These are phyloP conservation scores for Thunnus maccoyii DNA, from an alignment of 2,113 vertebrate genomes.

Conservation along the genomic window DNA sequence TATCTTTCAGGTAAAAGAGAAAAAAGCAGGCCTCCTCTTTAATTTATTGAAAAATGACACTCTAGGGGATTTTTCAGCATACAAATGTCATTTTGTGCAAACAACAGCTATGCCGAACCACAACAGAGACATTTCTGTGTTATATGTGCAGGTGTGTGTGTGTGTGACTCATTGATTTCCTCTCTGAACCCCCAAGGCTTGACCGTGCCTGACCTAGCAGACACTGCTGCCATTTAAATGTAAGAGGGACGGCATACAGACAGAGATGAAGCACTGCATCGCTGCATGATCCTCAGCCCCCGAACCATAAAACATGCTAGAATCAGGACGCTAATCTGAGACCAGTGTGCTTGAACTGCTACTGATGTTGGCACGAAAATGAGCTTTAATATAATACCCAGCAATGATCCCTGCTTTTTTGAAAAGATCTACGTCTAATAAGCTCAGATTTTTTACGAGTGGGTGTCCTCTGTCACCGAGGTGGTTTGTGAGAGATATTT, in stretches of 20 bases:
- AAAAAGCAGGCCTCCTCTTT: neutral
- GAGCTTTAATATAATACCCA: neutral
- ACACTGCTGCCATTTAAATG: slow-evolving; percentile 13
- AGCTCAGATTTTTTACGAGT: neutral
- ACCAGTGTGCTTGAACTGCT: neutral
- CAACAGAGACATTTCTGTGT: neutral
- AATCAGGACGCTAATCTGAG: neutral
- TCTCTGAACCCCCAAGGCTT: neutral
- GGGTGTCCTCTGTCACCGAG: neutral
- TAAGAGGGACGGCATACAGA: neutral
- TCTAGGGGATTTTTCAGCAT: neutral
- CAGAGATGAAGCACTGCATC: slow-evolving; percentile 19
- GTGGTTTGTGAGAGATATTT: neutral
- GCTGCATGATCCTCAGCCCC: fast-evolving
- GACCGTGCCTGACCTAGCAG: slow-evolving; percentile 21
- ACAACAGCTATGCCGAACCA: neutral
- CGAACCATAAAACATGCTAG: neutral
- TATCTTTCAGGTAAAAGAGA: neutral
- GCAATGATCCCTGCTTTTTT: neutral
- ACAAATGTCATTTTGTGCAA: neutral
- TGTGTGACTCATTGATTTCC: neutral
- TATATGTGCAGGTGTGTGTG: neutral
- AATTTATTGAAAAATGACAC: neutral
- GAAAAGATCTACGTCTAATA: neutral
- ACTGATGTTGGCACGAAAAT: neutral